A percentile compares a stretch with the other conserved stretches of the same genome.
These are phyloP conservation scores for Myzus persicae DNA, from an alignment of 1,140 invertebrate genomes.

Conservation along the genomic window DNA sequence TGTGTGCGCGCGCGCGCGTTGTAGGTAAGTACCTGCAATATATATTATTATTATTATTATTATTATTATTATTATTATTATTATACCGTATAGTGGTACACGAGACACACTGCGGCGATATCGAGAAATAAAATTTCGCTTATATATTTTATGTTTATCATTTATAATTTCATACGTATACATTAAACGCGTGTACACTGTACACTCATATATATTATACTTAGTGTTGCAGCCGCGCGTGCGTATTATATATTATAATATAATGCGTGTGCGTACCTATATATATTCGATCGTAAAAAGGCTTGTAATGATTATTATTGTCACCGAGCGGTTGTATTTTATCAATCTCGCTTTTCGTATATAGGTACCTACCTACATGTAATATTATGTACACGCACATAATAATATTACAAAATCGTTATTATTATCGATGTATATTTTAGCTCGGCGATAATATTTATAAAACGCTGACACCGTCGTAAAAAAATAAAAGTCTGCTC, in stretches of 20 bases:
- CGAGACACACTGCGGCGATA: too few species aligned
- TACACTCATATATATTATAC: neutral
- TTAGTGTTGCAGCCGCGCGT: neutral
- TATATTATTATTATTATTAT: too few species aligned
- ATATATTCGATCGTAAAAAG: constrained; percentile 34
- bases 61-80: too few species aligned
- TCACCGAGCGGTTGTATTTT: neutral
- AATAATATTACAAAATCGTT: constrained; percentile 18
- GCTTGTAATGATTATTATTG: constrained; percentile 48
- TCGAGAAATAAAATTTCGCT: neutral
- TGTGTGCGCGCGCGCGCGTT: too few species aligned
- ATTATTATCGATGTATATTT: constrained; percentile 39
- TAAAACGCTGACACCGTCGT: constrained; percentile 23
- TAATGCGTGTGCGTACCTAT: constrained; percentile 2
- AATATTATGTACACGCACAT: neutral
- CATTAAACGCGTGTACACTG: neutral
- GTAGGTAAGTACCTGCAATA: too few species aligned
- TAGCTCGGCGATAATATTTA: constrained; percentile 14
- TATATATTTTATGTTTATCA: constrained; percentile 4
- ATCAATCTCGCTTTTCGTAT: neutral
- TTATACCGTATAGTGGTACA: neutral
- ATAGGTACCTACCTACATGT: neutral
- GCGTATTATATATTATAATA: neutral
- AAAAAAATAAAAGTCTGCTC: neutral
- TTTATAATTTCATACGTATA: neutral